Base-by-base conservation (phyloP, 2,888 invertebrate species). In the Tetanocera ferruginea region DNA sequence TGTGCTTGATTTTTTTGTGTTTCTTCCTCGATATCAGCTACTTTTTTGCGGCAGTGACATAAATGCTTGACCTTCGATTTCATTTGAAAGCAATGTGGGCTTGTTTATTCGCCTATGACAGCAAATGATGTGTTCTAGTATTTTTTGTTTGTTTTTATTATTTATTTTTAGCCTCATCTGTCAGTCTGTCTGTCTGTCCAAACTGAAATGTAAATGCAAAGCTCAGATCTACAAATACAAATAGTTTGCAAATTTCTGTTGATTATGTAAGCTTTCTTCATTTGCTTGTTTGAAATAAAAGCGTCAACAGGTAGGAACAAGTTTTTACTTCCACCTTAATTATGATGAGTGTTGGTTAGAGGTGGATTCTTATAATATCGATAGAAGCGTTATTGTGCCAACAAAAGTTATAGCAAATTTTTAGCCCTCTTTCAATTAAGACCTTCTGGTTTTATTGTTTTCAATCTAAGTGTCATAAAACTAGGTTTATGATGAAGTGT, bases 11-110 rank as follows among this genome's bases (percentile, higher is more conserved):
- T 43, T 34, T 37, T 66, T 75, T 66, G n/a, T 51, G 52, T 14
- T 17, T 74, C 34, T 28, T 23, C 52, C 25, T 34, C 66, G n/a
- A 2, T 55, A 57, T 6, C 19, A 19, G 19, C 25, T 57, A 55
- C 28, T 25, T 72, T 37, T 60, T 57, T 37, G 67, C 37, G 37
- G 43, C 19, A 43, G n/a, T 72, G 57, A 17, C 31, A 37, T 55
- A 37, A 52, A 52, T 66, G n/a, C 28, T 66, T 67, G 66, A 75
- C 75, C 75, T 75, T 75, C 52, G 52, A 66, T 28, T 75, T 66
- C 23, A 71, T 55, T 62, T 37, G 9, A 11, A 73, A 73, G 37
- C 23, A 17, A 73, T 60, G 62, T 73, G 73, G 60, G 49, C 23
- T 73, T n/a, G 28, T 14, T 5, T 73, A 19, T 62, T 43, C 19